Evolutionary conservation across 2,113 vertebrate genomes (phyloP).

Genomic region (Xiphophorus couchianus): DNA sequence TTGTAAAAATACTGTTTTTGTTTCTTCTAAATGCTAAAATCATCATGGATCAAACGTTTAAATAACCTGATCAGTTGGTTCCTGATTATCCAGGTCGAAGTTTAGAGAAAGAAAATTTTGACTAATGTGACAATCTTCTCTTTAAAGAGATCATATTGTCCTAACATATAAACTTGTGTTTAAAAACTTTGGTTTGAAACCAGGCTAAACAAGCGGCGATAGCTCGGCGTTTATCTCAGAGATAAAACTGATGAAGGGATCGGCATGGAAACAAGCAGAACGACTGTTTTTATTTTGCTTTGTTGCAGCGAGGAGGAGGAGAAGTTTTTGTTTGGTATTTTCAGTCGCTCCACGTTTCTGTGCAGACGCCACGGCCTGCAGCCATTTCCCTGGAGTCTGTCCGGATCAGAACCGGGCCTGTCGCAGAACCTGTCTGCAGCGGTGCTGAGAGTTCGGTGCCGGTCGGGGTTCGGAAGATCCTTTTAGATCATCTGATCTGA

Average conservation of each 20-base stretch:
- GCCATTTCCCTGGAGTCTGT: neutral
- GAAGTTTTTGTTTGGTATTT: no score
- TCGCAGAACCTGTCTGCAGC: neutral
- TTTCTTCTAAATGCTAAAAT: no score
- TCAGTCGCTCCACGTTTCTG: no score
- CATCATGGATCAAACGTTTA: no score
- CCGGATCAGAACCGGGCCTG: neutral
- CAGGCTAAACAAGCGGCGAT: neutral
- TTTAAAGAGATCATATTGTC: neutral
- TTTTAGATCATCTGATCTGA: neutral
- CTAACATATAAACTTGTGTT: neutral
- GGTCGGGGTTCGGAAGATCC: slow-evolving; percentile 1
- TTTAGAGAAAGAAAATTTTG: neutral
- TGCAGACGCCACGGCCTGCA: no score
- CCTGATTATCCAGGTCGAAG: neutral
- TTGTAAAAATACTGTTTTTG: no score
- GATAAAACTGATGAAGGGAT: neutral
- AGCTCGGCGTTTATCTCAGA: neutral
- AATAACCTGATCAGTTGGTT: neutral
- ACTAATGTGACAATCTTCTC: neutral
- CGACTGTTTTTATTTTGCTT: neutral
- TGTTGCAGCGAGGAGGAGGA: neutral
- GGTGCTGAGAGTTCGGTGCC: slow-evolving; percentile 15
- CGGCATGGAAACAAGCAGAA: neutral
- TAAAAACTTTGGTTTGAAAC: neutral